These are phyloP conservation scores for Protula sp. DNA, from an alignment of 2,888 invertebrate genomes.

Conservation along the genomic window DNA sequence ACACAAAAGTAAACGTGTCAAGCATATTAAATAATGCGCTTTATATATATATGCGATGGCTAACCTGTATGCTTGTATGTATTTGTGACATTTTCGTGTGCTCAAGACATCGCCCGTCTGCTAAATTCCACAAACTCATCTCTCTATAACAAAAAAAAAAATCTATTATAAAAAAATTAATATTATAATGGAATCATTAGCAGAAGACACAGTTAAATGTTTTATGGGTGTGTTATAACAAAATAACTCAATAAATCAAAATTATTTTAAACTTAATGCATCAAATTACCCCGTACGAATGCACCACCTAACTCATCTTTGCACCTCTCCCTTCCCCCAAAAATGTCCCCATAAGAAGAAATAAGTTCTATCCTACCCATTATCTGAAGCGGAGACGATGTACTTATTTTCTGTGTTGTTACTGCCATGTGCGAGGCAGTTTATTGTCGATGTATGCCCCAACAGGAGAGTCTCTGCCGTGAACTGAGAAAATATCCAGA, in stretches of 20 bases:
- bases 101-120: constrained; percentile 93
- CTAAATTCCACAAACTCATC: constrained; percentile 97
- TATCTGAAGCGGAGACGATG: constrained; percentile 89
- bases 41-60: no score
- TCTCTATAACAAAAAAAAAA: constrained; percentile 59
- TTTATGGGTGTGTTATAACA: no score
- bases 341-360: no score
- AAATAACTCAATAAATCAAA: no score
- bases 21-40: background rate
- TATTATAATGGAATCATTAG: background rate
- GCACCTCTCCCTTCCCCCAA: no score
- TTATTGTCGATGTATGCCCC: constrained; percentile 90
- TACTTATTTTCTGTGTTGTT: constrained; percentile 75
- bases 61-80: constrained; percentile 70
- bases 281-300: no score
- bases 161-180: background rate
- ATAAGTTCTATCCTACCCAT: constrained; percentile 65
- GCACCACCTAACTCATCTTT: no score
- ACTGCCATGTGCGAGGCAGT: constrained; percentile 70
- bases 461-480: constrained; percentile 86
- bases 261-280: no score
- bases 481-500: constrained; percentile 63
- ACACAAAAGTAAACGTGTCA: background rate
- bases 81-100: constrained; percentile 80
- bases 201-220: background rate